Evolutionary conservation across 2,888 invertebrate genomes (phyloP), one percentile per base, ranked within the genome.

Genomic region (Catocala sponsa): DNA sequence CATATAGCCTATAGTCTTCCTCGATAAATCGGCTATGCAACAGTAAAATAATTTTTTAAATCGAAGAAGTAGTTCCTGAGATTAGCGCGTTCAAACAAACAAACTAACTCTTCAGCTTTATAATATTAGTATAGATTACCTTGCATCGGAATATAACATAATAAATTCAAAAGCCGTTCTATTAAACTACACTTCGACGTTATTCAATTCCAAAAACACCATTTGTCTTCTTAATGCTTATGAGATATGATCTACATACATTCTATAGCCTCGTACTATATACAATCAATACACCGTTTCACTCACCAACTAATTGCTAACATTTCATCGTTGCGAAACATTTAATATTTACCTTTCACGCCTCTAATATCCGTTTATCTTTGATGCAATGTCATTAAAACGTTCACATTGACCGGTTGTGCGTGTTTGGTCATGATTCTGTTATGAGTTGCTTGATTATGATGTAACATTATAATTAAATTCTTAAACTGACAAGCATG

Each of bases 321-420:
- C 71, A 74, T 83, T 75, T 80, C 76, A 72, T 76, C 73, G 63
- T 79, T 75, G 72, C 74, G 72, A 79, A 72, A 79, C 72, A 59
- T 73, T 62, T 68, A 56, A 71, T 76, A 68, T 76, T 78, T 79
- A 76, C 78, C 82, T 84, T 82, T 83, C 80, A 79, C 81, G 69
- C 71, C 57, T 74, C 63, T 64, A 70, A 71, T 70, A 74, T 75
- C 73, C 70, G 75, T 73, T 80, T 72, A 78, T 79, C 72, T 76
- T 78, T 82, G 80, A 80, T 79, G 79, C 74, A 80, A 81, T 70
- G 66, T 68, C 60, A 74, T 72, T 72, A 74, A 69, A 68, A 13
- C 38, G 9, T 38, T 7, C 35, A 7, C 9, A 38, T 7, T 38
- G 63, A 72, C 69, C 49, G 65, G 65, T 76, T 65, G 33, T 44